phyloP scores from a whole-genome alignment of 2,888 invertebrate species.

The Parnassius mnemosyne region DNA sequence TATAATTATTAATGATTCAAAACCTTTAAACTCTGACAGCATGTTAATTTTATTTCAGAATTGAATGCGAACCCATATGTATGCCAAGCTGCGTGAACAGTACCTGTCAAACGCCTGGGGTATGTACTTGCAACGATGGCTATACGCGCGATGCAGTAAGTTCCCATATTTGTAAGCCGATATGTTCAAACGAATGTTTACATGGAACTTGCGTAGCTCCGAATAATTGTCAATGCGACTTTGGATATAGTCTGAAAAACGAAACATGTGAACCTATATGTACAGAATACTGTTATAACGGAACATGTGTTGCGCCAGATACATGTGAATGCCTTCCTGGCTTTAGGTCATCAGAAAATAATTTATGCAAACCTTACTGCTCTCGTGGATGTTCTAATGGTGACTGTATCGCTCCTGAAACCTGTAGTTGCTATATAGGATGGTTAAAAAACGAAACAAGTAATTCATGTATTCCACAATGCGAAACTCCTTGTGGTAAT shows the following conservation, averaged over 20 bases:
- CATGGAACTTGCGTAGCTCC: slow-evolving; percentile 47
- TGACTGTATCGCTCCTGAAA: slow-evolving; percentile 37
- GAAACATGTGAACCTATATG: slow-evolving; percentile 55
- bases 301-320: slow-evolving; percentile 69
- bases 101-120: slow-evolving; percentile 37
- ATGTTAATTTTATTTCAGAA: slow-evolving; percentile 26
- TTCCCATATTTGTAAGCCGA: slow-evolving; percentile 30
- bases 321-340: slow-evolving; percentile 66
- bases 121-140: slow-evolving; percentile 38
- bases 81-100: slow-evolving; percentile 43
- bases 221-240: slow-evolving; percentile 45
- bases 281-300: slow-evolving; percentile 68
- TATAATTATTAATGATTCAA: not conserved
- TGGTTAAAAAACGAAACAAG: slow-evolving; percentile 26
- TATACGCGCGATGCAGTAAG: slow-evolving; percentile 23
- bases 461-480: slow-evolving; percentile 35
- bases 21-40: not conserved
- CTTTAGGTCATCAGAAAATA: slow-evolving; percentile 42
- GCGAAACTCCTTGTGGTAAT: slow-evolving; percentile 41
- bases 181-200: slow-evolving; percentile 31
- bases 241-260: slow-evolving; percentile 42
- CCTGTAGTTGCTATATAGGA: slow-evolving; percentile 37
- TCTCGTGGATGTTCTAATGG: slow-evolving; percentile 41
- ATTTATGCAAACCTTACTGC: slow-evolving; percentile 42
- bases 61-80: slow-evolving; percentile 45